Conservation (phyloP, 2,888 invertebrate species). For the Andrena trimmerana region DNA sequence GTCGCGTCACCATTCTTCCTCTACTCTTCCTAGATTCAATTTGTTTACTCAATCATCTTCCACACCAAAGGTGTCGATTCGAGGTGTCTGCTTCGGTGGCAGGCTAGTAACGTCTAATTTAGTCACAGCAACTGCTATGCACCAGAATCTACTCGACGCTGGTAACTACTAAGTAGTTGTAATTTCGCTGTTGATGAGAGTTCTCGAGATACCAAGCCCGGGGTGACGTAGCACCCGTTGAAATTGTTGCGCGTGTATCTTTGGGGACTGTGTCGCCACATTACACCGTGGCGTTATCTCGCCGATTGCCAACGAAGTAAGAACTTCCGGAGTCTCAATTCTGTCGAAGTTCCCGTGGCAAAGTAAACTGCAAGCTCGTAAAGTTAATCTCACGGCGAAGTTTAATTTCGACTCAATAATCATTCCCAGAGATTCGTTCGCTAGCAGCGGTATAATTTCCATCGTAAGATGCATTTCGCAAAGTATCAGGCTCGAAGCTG, state of each 20-base stretch:
- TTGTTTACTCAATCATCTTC: slow-evolving; percentile 3
- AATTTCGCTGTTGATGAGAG: slow-evolving; percentile 46
- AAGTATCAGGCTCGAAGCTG: not conserved
- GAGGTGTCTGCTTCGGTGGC: slow-evolving; percentile 17
- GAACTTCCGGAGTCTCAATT: not conserved
- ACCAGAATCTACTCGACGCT: slow-evolving; percentile 19
- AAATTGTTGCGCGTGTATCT: slow-evolving; percentile 5
- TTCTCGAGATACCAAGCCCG: slow-evolving; percentile 15
- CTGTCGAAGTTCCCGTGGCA: not conserved
- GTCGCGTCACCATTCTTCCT: not conserved
- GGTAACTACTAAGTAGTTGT: slow-evolving; percentile 46
- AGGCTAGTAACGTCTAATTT: slow-evolving; percentile 32
- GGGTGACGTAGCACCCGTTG: slow-evolving; percentile 8
- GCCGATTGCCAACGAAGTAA: not conserved
- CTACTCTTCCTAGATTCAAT: slow-evolving; percentile 1
- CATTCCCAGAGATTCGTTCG: not conserved
- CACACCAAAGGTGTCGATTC: slow-evolving; percentile 14
- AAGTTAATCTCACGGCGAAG: not conserved
- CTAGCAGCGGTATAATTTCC: not conserved
- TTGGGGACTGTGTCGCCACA: not conserved
- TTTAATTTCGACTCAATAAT: not conserved
- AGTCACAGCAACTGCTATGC: slow-evolving; percentile 37
- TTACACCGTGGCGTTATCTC: not conserved
- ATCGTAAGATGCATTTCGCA: not conserved
- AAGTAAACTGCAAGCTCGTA: not conserved